Conservation (phyloP, 2,113 vertebrate species). For the Phoxinus phoxinus region DNA sequence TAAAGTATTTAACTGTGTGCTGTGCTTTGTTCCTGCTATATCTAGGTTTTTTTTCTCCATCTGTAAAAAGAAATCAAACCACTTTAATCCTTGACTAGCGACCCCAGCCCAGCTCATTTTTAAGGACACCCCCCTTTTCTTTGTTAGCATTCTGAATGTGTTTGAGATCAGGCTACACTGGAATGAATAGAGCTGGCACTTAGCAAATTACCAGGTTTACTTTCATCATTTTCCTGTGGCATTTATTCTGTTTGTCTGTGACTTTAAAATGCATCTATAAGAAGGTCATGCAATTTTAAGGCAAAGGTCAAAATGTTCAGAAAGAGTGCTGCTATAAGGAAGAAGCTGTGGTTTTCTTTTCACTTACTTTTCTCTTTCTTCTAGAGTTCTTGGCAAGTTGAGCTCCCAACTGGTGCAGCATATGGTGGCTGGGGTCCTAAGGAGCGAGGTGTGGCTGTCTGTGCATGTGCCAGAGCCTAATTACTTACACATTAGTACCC, state of each 20-base stretch:
- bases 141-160: conserved; percentile 47
- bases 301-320: background rate
- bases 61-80: conserved; percentile 32
- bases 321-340: background rate
- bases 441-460: conserved; percentile 76
- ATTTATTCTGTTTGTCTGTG: conserved; percentile 30
- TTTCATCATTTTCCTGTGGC: background rate
- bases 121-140: conserved; percentile 41
- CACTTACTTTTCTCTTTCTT: conserved; percentile 28
- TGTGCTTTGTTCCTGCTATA: background rate
- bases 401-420: conserved; percentile 75
- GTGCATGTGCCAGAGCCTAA: conserved; percentile 80
- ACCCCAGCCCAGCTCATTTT: conserved; percentile 6
- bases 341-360: background rate
- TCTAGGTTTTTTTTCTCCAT: background rate
- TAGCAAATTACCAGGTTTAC: conserved; percentile 43
- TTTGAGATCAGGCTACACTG: conserved; percentile 43
- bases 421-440: conserved; percentile 80
- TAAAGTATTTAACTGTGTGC: background rate
- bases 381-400: conserved; percentile 51
- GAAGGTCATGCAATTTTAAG: conserved; percentile 17
- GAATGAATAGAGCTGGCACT: conserved; percentile 47
- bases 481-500: conserved; percentile 88
- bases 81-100: conserved; percentile 15
- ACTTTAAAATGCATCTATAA: conserved; percentile 19